Evolutionary conservation across 2,888 invertebrate genomes (phyloP), one percentile per base, ranked within the genome.

Genomic region (Willowsia nigromaculata): DNA sequence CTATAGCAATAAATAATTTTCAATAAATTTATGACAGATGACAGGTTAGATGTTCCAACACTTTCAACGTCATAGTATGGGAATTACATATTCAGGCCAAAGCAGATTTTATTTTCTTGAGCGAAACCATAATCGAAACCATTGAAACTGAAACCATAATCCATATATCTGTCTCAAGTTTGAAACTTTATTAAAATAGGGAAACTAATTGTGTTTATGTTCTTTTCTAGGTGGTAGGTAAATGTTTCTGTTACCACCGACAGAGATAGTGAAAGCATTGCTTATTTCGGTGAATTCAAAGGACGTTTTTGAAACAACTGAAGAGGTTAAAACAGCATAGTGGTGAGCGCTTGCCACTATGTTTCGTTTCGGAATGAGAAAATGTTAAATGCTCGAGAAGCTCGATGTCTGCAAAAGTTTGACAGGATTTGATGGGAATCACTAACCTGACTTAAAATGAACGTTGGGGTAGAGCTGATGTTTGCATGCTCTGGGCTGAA

Each of bases 401-500:
- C 37, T n/a, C 13, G 13, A 43, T 37, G 71, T 13, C 25, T 74
- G 27, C 30, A 30, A 27, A 30, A 30, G 11, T 50, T 22, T 27
- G 25, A 50, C 15, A 47, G 18, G 15, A 27, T 47, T 47, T 76
- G 27, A 80, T 76, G 27, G 18, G 62, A 82, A 88, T 82, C 50
- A 85, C 82, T 89, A 90, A 93, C 93, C 93, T 91, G 93, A 93
- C 88, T 92, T 90, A 88, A 90, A 92, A 82, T 88, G 83, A 88
- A 90, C 89, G 65, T 93, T 91, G 40, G 91, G 90, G 89, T 93
- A 92, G 74, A 91, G 80, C 82, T 93, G 92, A 91, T 93, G 93
- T 43, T 89, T 91, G 89, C 93, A 93, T 47, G 92, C 65, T 90
- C 92, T 92, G 27, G 78, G 90, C 37, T 90, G 80, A 78, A 76